Evolutionary conservation across 2,888 invertebrate genomes (phyloP).

Genomic region (Trachelus iudaicus): DNA sequence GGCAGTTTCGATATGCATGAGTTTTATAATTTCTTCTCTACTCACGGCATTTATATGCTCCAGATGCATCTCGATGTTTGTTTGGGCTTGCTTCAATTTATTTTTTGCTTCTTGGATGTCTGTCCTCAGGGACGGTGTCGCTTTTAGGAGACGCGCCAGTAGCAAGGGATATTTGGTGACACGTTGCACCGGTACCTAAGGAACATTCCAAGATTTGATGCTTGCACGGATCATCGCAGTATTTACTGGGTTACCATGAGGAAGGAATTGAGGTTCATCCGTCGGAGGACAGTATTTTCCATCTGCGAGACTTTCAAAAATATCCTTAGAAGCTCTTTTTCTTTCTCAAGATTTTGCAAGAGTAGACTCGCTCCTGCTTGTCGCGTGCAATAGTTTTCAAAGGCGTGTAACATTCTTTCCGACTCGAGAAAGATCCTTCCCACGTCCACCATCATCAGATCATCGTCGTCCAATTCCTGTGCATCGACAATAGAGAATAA

Average conservation of each 20-base stretch:
- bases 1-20: background rate
- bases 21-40: constrained; percentile 2
- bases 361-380: constrained; percentile 91
- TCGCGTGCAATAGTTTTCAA: constrained; percentile 94
- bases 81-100: constrained; percentile 86
- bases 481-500: background rate
- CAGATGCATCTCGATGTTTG: constrained; percentile 91
- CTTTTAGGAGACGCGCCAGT: constrained; percentile 89
- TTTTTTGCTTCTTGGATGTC: constrained; percentile 86
- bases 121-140: constrained; percentile 76
- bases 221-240: background rate
- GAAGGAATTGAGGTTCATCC: constrained; percentile 98
- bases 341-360: constrained; percentile 91
- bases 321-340: constrained; percentile 92
- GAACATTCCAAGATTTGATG: background rate
- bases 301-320: constrained; percentile 96
- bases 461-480: constrained; percentile 71
- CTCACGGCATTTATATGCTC: constrained; percentile 90
- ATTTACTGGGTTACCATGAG: constrained; percentile 79
- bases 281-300: constrained; percentile 91
- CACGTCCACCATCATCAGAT: constrained; percentile 88
- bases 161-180: constrained; percentile 96
- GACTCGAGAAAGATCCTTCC: constrained; percentile 92
- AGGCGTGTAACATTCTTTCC: constrained; percentile 92
- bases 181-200: constrained; percentile 91